phyloP scores from a whole-genome alignment of 2,113 vertebrate genomes.

The Elgaria multicarinata region DNA sequence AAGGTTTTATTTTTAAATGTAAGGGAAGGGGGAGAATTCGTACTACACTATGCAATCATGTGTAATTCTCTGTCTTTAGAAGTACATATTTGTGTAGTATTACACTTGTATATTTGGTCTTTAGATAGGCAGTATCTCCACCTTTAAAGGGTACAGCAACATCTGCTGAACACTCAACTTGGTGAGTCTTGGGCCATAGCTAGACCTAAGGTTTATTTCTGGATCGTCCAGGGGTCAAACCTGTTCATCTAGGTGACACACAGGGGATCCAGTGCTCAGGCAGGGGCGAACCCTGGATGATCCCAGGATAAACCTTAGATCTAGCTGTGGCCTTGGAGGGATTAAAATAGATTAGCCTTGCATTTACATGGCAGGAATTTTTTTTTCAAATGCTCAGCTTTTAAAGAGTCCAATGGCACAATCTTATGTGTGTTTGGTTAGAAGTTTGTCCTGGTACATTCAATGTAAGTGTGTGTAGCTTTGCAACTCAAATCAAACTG shows the following conservation, averaged over 20 bases:
- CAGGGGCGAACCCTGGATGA: no score
- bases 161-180: not conserved
- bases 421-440: no score
- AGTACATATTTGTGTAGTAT: not conserved
- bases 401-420: not conserved
- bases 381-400: not conserved
- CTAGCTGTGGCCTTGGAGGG: no score
- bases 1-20: conserved; percentile 13
- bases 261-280: no score
- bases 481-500: not conserved
- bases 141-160: not conserved
- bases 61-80: not conserved
- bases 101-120: not conserved
- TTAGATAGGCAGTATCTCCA: not conserved
- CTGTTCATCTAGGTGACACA: no score
- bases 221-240: no score
- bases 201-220: no score
- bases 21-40: not conserved
- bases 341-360: not conserved
- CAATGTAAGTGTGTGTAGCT: not conserved
- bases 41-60: not conserved
- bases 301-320: no score
- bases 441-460: not conserved
- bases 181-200: not conserved
- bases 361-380: not conserved